These are phyloP conservation scores for Neofelis nebulosa DNA, from an alignment of 2,113 vertebrate genomes.

Conservation along the genomic window DNA sequence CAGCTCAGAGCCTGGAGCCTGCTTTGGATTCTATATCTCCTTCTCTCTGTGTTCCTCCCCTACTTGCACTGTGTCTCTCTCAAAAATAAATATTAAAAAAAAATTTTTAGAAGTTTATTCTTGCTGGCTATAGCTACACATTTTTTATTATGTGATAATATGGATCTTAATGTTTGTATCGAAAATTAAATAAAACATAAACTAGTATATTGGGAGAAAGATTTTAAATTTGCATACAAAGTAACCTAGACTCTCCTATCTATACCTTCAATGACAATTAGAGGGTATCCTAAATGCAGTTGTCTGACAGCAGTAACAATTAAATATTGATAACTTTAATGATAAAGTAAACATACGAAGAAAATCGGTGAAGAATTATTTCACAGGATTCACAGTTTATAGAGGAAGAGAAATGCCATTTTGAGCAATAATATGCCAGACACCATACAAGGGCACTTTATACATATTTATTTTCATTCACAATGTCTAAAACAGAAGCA, in stretches of 20 bases:
- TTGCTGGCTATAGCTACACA: not conserved
- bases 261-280: not conserved
- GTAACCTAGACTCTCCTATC: not conserved
- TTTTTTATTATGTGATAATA: slow-evolving; percentile 10
- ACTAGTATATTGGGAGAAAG: slow-evolving; percentile 21
- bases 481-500: not conserved
- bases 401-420: not conserved
- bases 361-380: slow-evolving; percentile 26
- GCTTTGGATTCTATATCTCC: too few species aligned
- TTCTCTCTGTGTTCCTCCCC: too few species aligned
- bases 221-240: slow-evolving; percentile 26
- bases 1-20: too few species aligned
- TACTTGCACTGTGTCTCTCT: too few species aligned
- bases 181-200: slow-evolving; percentile 51
- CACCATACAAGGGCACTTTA: not conserved
- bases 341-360: not conserved
- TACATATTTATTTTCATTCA: not conserved
- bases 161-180: not conserved
- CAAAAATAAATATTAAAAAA: too few species aligned
- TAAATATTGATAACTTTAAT: slow-evolving; percentile 9
- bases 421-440: not conserved
- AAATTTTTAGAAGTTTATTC: not conserved
- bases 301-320: not conserved
- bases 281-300: not conserved
- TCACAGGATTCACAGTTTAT: not conserved